phyloP scores from a whole-genome alignment of 2,888 invertebrate species.

The Meghimatium bilineatum region DNA sequence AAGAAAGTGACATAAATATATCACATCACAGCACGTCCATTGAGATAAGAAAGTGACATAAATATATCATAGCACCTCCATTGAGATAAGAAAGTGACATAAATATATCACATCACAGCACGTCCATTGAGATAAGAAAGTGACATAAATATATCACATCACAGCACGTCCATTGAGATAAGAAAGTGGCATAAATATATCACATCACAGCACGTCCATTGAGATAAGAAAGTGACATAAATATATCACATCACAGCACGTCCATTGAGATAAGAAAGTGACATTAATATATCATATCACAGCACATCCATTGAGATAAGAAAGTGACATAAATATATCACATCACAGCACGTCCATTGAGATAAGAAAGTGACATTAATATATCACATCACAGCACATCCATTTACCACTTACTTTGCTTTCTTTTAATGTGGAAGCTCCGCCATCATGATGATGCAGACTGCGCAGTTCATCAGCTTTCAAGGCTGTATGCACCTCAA shows the following conservation, averaged over 20 bases:
- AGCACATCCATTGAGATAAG: too few species aligned
- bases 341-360: neutral
- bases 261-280: too few species aligned
- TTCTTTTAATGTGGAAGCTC: constrained; percentile 79
- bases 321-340: neutral
- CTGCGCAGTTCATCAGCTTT: constrained; percentile 84
- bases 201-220: neutral
- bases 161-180: too few species aligned
- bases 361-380: neutral
- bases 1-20: neutral
- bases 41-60: neutral
- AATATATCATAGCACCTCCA: neutral
- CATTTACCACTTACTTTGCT: constrained; percentile 75
- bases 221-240: too few species aligned
- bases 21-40: neutral
- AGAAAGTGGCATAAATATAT: too few species aligned
- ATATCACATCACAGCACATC: neutral
- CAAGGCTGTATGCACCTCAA: constrained; percentile 91
- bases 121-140: too few species aligned
- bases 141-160: too few species aligned
- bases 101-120: too few species aligned
- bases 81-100: neutral
- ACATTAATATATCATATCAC: too few species aligned
- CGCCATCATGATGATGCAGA: constrained; percentile 76
- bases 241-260: too few species aligned